Conservation (phyloP, 2,113 vertebrate species). For the Montifringilla adamsi region DNA sequence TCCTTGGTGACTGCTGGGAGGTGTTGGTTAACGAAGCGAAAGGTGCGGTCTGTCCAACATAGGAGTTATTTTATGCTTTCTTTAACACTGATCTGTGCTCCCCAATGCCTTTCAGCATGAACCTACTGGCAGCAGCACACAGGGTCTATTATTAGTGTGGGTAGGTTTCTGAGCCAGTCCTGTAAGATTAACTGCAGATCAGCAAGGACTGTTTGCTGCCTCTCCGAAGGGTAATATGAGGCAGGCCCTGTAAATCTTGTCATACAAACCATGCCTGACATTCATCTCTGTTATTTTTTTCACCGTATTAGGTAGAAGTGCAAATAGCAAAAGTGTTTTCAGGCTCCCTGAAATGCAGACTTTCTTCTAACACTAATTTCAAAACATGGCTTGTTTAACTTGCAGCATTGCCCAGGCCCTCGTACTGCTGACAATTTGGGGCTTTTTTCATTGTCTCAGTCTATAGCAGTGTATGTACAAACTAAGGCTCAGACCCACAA, state of each 20-base stretch:
- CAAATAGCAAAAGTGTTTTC: slow-evolving; percentile 2
- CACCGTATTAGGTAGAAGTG: slow-evolving; percentile 11
- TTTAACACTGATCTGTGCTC: not conserved
- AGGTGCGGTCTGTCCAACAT: not conserved
- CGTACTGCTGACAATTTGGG: not conserved
- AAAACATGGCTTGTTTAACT: not conserved
- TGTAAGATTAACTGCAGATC: slow-evolving; percentile 74
- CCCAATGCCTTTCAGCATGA: not conserved
- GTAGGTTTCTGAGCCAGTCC: slow-evolving; percentile 58
- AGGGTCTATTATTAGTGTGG: slow-evolving; percentile 74
- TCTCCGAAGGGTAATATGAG: slow-evolving; percentile 72
- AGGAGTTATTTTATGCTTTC: not conserved
- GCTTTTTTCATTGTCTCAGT: not conserved
- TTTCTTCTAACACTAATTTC: not conserved
- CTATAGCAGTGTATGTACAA: not conserved
- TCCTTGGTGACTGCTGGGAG: not conserved
- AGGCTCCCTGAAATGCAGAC: not conserved
- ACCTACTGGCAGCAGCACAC: not conserved
- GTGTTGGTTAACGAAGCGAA: not conserved
- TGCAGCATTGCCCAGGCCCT: not conserved
- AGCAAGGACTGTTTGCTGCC: slow-evolving; percentile 76
- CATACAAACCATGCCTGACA: slow-evolving; percentile 47
- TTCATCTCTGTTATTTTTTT: slow-evolving; percentile 51
- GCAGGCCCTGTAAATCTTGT: slow-evolving; percentile 44
- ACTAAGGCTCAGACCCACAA: not conserved